Base-by-base conservation (phyloP, 2,888 invertebrate species). In the Melieria omissa region DNA sequence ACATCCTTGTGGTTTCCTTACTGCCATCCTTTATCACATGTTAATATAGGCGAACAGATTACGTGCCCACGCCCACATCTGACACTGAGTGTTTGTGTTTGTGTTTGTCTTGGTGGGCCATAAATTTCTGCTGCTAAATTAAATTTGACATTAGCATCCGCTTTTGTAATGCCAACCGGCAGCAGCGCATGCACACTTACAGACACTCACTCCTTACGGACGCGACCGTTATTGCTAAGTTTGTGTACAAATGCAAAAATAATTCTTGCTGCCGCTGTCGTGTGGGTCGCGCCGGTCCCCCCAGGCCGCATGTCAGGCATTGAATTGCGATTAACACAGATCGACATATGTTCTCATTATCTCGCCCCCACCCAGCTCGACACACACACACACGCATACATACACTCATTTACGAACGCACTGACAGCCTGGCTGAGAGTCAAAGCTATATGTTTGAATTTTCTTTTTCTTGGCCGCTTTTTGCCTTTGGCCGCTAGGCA, bases 121-220 rank as follows among this genome's bases (percentile, higher is more conserved):
- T 75, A 75, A 73, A 75, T 75, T 72, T 63, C 45, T 72, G 58
- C 67, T 69, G 74, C 73, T 70, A 67, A 75, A 75, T 75, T 75
- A 64, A 75, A 73, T 74, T 75, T 75, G 75, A 74, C 75, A 73
- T 64, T 64, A 69, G 49, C 72, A 74, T 70, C 64, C 60, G 60
- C 61, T 66, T 42, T 29, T 49, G 65, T 67, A 49, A 67, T 67
- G 60, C 42, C 62, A 63, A 14, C 55, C 55, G 62, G 55, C 69
- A 69, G 45, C 14, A 14, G 63, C 63, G 12, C 41, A 62, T 16
- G 41, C 45, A 69, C 4, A 41, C 46, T 41, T 57, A 49, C 52
- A 41, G 12, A 45, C 16, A n/a, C 52, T 16, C 12, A 41, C 64
- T 29, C 29, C 29, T 29, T 29, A 29, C 29, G 29, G 29, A 29